Base-by-base conservation (phyloP, 2,888 invertebrate species). In the Limnephilus lunatus region DNA sequence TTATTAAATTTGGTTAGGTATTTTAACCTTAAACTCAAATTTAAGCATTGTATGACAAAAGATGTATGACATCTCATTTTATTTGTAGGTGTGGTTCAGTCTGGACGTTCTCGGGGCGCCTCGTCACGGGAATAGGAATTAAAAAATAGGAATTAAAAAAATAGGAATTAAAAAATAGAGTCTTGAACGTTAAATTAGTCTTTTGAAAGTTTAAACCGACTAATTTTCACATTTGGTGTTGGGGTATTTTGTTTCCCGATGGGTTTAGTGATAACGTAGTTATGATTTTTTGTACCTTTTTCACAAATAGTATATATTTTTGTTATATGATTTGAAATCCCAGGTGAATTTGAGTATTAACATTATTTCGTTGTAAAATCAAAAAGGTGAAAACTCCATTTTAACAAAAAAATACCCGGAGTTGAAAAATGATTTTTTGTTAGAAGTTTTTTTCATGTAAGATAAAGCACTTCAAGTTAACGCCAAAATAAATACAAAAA, bases 71-170 rank as follows among this genome's bases (percentile, higher is more conserved):
- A n/a, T 86, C 44, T 44, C 30, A 3, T 44, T 86, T 44, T 86
- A 44, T 48, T 86, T 86, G n/a, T 48, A 86, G 86, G 86, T 86
- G 86, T 30, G 86, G 86, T 48, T 48, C 44, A 15, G 85, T 30
- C 85, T 85, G 85, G 44, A 85, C 85, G 19, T 85, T 12, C 11
- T 25, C 35, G n/a, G 68, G 68, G 25, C 25, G 68, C 68, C 48
- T 14, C 68, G 68, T 68, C 68, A 68, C n/a, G 68, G 25, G 25
- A n/a, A 68, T 9, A 68, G 25, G 25, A 68, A 68, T 68, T 68
- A 68, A 25, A n/a, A 25, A 25, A n/a, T 9, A 68, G 53, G 68
- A n/a, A n/a, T 68, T 68, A 68, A 25, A 68, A 25, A 68, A 4
- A 68, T 9, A 68, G 25, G 25, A 68, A 68, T 68, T 68, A 68